Evolutionary conservation across 2,888 invertebrate genomes (phyloP).

Genomic region (Synergus itoensis): DNA sequence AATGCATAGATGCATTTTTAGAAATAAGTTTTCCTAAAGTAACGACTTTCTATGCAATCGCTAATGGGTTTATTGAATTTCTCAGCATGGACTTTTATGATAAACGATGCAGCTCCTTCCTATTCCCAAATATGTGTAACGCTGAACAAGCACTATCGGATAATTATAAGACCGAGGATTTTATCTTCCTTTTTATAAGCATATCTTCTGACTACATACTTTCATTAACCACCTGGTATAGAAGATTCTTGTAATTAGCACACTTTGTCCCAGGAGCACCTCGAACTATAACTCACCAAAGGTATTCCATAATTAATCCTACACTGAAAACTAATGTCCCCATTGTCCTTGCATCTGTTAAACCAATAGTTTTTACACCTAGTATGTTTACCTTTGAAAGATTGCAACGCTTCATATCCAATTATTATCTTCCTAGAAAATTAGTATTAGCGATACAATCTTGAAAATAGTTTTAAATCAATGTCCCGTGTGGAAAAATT

Average conservation of each 20-base stretch:
- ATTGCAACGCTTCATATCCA: not conserved
- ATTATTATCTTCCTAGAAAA: not conserved
- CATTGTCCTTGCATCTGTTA: conserved; percentile 22
- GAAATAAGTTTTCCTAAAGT: not conserved
- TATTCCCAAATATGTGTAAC: not conserved
- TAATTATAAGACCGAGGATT: not conserved
- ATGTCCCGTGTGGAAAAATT: too few relatives aligned
- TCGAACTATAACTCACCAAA: conserved; percentile 29
- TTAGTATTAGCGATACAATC: not conserved
- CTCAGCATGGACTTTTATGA: not conserved
- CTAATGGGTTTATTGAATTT: conserved; percentile 27
- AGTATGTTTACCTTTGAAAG: conserved; percentile 2
- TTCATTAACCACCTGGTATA: conserved; percentile 32
- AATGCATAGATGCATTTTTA: not conserved
- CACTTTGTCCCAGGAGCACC: conserved; percentile 22
- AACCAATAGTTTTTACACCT: conserved; percentile 5
- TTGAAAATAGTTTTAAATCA: not conserved
- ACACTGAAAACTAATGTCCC: conserved; percentile 26
- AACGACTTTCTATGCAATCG: not conserved
- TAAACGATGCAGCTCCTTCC: not conserved
- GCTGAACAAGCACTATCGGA: not conserved
- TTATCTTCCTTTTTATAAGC: conserved; percentile 20
- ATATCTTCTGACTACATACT: conserved; percentile 17
- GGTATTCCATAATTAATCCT: conserved; percentile 29
- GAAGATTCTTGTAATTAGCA: conserved; percentile 33